Evolutionary conservation across 2,888 invertebrate species (phyloP), one percentile per base, ranked within the genome.

Genomic region (Tryphoninae sp.): DNA sequence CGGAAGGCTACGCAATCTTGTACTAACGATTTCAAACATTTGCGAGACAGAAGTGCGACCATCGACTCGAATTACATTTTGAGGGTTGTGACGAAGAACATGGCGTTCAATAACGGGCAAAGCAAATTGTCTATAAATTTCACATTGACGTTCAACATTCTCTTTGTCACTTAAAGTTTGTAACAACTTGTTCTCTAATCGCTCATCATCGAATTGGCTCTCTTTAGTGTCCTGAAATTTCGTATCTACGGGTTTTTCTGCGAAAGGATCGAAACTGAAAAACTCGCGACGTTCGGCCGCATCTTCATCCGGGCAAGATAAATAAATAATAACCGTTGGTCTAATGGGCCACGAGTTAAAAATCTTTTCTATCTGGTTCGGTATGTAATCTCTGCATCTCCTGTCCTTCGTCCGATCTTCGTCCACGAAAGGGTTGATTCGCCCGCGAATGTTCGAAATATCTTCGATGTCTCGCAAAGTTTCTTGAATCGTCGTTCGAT

Each of bases 1-100:
- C 2, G 92, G 91, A 45, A 93, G 84, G 22, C 89, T 86, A 71
- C 89, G 86, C 26, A 95, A 88, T 84, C 92, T 92, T 83, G 93
- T 90, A 83, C 91, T 90, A 58, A 94, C 83, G 45, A 93, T 90
- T 83, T 93, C 86, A 86, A 95, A 92, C 93, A 94, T 93, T 84
- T 93, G 90, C 61, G 91, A 88, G 19, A 91, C 84, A 26, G 93
- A 88, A 51, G 91, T 90, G 45, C 95, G 92, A 1, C 94, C 95
- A 89, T 95, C 95, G 62, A 95, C 87, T 90, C 93, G 94, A 40
- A 95, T 92, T 55, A 94, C 92, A 87, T 91, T 90, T 85, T 94
- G 93, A 0, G 94, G 93, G 86, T 94, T 91, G 87, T 93, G 94
- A 22, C 92, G 90, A 72, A 93, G 88, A 51, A 95, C 87, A 88